These are phyloP conservation scores for Protobothrops mucrosquamatus DNA, from an alignment of 2,113 vertebrate genomes.

Conservation along the genomic window DNA sequence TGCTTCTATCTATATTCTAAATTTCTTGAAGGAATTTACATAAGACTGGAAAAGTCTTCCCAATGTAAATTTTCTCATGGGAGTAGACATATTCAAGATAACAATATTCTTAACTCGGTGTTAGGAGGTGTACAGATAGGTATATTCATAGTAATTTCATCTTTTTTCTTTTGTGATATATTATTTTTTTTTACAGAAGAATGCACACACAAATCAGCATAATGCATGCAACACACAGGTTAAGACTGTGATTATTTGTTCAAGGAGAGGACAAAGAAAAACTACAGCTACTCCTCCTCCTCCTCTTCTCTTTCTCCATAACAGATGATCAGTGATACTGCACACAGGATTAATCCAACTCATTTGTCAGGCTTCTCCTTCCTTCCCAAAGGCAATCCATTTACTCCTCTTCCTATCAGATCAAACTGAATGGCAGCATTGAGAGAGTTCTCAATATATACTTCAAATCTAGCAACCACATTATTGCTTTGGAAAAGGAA, in stretches of 20 bases:
- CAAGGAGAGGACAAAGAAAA: neutral
- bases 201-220: neutral
- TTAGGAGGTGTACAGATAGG: no score
- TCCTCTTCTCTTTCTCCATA: neutral
- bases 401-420: neutral
- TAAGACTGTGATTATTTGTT: neutral
- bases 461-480: neutral
- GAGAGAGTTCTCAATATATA: neutral
- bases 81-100: neutral
- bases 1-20: neutral
- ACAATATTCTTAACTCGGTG: neutral
- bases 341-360: neutral
- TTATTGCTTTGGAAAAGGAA: neutral
- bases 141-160: no score
- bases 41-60: neutral
- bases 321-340: neutral
- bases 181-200: neutral
- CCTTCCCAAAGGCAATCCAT: neutral
- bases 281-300: neutral
- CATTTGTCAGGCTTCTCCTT: neutral
- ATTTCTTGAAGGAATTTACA: neutral
- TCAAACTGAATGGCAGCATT: neutral
- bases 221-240: neutral
- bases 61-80: neutral
- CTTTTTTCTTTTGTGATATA: neutral